Conservation (phyloP, 2,113 vertebrate species). For the Nesospiza acunhae region DNA sequence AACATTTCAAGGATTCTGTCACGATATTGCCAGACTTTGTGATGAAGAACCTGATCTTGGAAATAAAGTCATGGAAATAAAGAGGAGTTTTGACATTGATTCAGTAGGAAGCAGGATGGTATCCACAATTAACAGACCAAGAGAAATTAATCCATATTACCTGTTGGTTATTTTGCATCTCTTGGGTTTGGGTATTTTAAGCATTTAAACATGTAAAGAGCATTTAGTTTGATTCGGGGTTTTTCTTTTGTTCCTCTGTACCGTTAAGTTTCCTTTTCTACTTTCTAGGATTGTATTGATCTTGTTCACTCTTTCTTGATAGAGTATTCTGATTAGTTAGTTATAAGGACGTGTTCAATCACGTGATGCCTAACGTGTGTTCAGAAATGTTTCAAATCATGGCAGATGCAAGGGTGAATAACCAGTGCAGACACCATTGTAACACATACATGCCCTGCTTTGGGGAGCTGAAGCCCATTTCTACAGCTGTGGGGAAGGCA, state of each 20-base stretch:
- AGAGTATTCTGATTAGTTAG: background rate
- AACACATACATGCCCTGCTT: background rate
- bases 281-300: background rate
- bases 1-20: background rate
- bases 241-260: background rate
- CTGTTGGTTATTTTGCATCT: background rate
- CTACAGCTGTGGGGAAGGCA: background rate
- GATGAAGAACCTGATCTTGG: background rate
- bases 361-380: background rate
- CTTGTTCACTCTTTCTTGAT: background rate
- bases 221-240: rapidly evolving
- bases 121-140: background rate
- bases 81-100: background rate
- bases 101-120: background rate
- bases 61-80: background rate
- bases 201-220: background rate
- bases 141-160: background rate
- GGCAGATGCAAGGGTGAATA: background rate
- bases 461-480: background rate
- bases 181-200: background rate
- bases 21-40: background rate
- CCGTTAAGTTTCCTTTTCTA: background rate
- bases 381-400: background rate
- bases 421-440: background rate
- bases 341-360: background rate